Base-by-base conservation (phyloP, 2,113 vertebrate genomes). In the Catharus minimus region DNA sequence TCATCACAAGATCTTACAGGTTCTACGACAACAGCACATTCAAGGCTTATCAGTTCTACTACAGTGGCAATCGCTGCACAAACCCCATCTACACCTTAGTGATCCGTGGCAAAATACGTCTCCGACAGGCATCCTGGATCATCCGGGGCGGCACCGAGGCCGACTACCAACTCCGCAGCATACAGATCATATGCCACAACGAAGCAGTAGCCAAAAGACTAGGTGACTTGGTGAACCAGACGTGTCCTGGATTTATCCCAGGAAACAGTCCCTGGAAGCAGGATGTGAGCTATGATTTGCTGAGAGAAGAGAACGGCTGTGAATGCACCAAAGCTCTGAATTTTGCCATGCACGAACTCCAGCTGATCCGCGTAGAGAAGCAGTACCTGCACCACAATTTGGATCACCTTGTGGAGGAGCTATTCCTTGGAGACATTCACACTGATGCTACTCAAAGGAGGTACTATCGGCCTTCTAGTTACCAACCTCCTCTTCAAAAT, bases 111-210 rank as follows among this genome's bases (percentile, higher is more conserved):
- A 98, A 98, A 33, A 97, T 99, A 44, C 98, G 98, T 8, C 96
- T 99, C 10, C 98, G 98, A 13, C 99, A 99, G 94, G 98, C 99
- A 13, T 99, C 99, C 87, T 99, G 99, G 99, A 99, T 99, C 97
- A 98, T 99, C 81, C 98, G 99, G 0, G 99, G 99, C 3, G 99
- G 98, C 86, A 99, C 99, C 0, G 99, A 99, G 90, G 99, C 99
- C 0, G 99, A 99, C 94, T 99, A 99, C 66, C 98, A 99, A 86
- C 97, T 99, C 44, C 98, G 98, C 82, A 97, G 88, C 3, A 86
- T 98, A 44, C 98, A 98, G 95, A 96, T 99, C 81, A 98, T 99
- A 81, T 98, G 97, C 88, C 99, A 99, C 96, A 98, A 96, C 0
- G 97, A 98, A 72, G 81, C 95, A 0, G 88, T 97, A 24, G 98